Percentiles rank a stretch among this genome's conserved stretches.
These are phyloP conservation scores for Ochropleura plecta DNA, from an alignment of 2,888 invertebrate genomes.

Conservation along the genomic window DNA sequence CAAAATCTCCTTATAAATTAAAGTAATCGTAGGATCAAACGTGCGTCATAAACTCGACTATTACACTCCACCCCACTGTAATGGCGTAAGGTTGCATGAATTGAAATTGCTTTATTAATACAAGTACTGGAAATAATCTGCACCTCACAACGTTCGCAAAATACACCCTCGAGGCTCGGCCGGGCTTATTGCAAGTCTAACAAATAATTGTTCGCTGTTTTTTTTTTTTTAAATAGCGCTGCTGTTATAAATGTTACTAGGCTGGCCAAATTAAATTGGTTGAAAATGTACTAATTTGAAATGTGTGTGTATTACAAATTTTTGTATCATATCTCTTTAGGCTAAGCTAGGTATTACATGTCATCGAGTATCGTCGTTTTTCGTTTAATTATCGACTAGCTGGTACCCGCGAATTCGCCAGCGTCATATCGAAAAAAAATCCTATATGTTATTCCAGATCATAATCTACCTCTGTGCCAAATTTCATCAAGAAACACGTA, in stretches of 20 bases:
- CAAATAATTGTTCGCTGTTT: constrained; percentile 40
- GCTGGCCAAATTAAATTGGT: constrained; percentile 1
- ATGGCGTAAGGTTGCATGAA: constrained; percentile 74
- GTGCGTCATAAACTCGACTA: constrained; percentile 68
- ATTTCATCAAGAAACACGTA: no score
- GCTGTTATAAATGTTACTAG: constrained; percentile 2
- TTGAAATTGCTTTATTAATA: constrained; percentile 77
- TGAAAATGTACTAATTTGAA: constrained; percentile 5
- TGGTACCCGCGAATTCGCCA: no score
- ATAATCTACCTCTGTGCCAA: no score
- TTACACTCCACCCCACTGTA: constrained; percentile 69
- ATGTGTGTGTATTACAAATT: neutral
- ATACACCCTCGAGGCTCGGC: constrained; percentile 51
- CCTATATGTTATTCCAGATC: no score
- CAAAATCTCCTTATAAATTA: constrained; percentile 70
- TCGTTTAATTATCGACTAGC: neutral
- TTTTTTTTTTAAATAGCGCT: constrained; percentile 15
- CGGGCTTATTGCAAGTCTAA: constrained; percentile 47
- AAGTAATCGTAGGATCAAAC: constrained; percentile 62
- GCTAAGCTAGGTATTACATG: neutral
- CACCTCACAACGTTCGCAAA: constrained; percentile 52
- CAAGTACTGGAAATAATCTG: constrained; percentile 67
- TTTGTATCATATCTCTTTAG: neutral
- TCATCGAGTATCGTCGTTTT: neutral
- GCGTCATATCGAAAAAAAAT: no score